phyloP scores from a whole-genome alignment of 2,797 vertebrate genomes.

The Amphiprion clarkii region DNA sequence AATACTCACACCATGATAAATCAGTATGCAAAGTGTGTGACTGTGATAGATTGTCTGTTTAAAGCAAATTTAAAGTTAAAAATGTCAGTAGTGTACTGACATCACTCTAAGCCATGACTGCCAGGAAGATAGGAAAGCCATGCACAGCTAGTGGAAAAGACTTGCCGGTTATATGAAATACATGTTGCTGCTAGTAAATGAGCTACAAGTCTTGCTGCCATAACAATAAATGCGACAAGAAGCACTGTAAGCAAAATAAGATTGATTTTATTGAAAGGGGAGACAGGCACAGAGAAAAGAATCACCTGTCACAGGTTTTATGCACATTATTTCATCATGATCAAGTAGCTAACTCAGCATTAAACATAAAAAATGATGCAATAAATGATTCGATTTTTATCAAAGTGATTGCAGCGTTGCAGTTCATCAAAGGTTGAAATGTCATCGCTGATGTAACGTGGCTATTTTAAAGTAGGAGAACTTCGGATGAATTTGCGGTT shows the following conservation, averaged over 20 bases:
- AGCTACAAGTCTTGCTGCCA: too few species aligned
- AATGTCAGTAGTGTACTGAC: neutral
- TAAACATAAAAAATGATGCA: neutral
- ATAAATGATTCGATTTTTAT: neutral
- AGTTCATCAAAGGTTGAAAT: slow-evolving; percentile 33
- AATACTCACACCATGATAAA: neutral
- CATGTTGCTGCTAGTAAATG: neutral
- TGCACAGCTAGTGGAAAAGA: neutral
- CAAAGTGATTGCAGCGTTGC: neutral
- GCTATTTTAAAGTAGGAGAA: slow-evolving; percentile 48
- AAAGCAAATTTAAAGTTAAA: neutral
- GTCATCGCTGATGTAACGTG: slow-evolving; percentile 14
- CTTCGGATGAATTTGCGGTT: slow-evolving; percentile 24
- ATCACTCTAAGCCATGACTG: neutral
- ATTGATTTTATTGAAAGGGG: neutral
- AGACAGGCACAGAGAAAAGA: neutral
- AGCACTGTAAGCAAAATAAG: too few species aligned
- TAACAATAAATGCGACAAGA: too few species aligned
- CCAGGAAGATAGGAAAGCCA: neutral
- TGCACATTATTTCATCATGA: neutral
- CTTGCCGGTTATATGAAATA: neutral
- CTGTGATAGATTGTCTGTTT: neutral
- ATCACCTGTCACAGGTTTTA: neutral
- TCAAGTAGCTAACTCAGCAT: neutral
- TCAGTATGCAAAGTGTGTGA: neutral